phyloP scores from a whole-genome alignment of 2,113 vertebrate species.

The Pelecanus crispus region DNA sequence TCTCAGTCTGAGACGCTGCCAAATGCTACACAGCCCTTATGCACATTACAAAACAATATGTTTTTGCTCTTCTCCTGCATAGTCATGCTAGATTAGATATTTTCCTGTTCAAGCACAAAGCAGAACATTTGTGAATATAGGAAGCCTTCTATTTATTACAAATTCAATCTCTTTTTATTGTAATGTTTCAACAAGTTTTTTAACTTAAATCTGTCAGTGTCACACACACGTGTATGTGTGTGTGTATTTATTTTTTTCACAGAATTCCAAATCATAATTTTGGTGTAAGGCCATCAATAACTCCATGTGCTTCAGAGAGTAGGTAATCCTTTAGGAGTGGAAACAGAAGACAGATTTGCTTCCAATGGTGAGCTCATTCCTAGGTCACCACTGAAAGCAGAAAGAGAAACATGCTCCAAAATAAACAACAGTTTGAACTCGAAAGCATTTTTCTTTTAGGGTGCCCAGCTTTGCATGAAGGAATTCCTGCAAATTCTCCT shows the following conservation, averaged over 20 bases:
- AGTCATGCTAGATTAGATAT: background rate
- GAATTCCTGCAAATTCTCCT: slow-evolving; percentile 57
- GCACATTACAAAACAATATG: background rate
- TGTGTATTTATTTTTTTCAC: slow-evolving; percentile 25
- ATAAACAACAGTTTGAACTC: slow-evolving; percentile 68
- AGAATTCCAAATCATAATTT: slow-evolving; percentile 56
- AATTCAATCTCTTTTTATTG: background rate
- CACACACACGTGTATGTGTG: background rate
- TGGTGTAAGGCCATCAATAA: slow-evolving; percentile 62
- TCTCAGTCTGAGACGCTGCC: background rate
- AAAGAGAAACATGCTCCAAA: slow-evolving; percentile 68
- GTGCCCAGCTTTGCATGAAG: slow-evolving; percentile 64
- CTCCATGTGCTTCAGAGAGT: slow-evolving; percentile 60
- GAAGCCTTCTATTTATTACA: slow-evolving; percentile 42
- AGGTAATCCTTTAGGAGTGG: slow-evolving; percentile 78
- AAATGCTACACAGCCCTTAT: background rate
- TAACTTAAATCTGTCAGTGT: slow-evolving; percentile 16
- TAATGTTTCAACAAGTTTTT: slow-evolving; percentile 24
- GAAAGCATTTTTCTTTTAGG: slow-evolving; percentile 71
- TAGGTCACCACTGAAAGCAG: slow-evolving; percentile 74
- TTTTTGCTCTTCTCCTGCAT: background rate
- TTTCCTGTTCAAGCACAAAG: background rate
- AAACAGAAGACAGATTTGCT: slow-evolving; percentile 77
- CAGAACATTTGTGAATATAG: background rate
- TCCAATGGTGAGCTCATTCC: slow-evolving; percentile 81